A percentile compares a stretch with the other conserved stretches of the same genome.
phyloP scores from a whole-genome alignment of 2,888 invertebrate genomes.

The Amphipyra berbera region DNA sequence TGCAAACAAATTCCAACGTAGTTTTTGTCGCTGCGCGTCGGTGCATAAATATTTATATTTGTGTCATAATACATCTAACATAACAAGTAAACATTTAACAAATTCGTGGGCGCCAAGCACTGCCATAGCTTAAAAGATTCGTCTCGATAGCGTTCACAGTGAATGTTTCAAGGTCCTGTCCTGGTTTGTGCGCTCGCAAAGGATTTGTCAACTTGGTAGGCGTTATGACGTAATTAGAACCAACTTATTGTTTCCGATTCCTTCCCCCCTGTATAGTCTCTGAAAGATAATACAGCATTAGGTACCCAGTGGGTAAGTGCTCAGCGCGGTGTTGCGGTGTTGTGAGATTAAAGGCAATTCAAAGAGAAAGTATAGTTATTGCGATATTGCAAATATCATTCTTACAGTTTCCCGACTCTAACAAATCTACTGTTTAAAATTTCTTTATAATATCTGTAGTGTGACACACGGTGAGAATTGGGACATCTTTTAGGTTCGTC shows the following conservation, averaged over 20 bases:
- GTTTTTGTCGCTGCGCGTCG: constrained; percentile 15
- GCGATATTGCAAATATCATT: constrained; percentile 21
- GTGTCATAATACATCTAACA: constrained; percentile 31
- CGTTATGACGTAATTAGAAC: constrained; percentile 81
- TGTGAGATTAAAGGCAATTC: constrained; percentile 9
- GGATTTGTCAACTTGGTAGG: constrained; percentile 86
- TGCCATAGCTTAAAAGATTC: constrained; percentile 81
- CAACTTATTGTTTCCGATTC: constrained; percentile 65
- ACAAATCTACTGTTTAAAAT: background rate
- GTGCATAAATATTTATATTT: constrained; percentile 25
- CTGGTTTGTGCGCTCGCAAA: constrained; percentile 83
- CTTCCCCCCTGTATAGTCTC: constrained; percentile 42
- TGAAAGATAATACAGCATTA: constrained; percentile 16
- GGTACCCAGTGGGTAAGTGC: background rate
- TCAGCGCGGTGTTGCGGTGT: constrained; percentile 1
- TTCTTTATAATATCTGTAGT: too few relatives aligned
- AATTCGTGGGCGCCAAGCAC: constrained; percentile 80
- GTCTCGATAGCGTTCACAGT: constrained; percentile 85
- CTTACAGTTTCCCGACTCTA: background rate
- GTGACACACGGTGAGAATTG: too few relatives aligned
- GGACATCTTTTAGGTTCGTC: too few relatives aligned
- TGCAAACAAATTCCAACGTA: constrained; percentile 21
- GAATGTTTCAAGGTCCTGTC: constrained; percentile 89
- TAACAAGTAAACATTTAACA: constrained; percentile 57
- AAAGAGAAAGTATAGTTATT: constrained; percentile 36